Evolutionary conservation across 2,797 vertebrate species (phyloP).

Genomic region (Galago senegalensis): DNA sequence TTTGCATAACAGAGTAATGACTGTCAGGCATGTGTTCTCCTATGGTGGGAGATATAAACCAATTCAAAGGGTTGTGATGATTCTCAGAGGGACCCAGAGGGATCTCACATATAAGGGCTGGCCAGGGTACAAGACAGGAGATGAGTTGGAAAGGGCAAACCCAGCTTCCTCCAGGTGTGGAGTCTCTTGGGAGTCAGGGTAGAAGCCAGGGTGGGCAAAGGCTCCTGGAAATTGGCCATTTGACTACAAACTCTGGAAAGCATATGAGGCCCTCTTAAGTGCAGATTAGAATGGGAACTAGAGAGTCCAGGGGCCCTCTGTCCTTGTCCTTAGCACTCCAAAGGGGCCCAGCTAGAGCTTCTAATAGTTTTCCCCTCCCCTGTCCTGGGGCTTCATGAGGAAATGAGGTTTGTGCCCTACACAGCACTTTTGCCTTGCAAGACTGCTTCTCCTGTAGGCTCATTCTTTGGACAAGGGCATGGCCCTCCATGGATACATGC

Average conservation of each 20-base stretch:
- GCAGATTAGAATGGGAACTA: background rate
- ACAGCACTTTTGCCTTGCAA: background rate
- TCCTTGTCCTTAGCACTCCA: background rate
- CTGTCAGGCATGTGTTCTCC: background rate
- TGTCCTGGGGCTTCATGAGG: background rate
- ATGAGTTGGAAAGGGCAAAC: background rate
- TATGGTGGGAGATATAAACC: background rate
- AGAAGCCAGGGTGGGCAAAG: rapidly evolving
- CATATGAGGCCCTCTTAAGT: background rate
- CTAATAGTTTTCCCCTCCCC: background rate
- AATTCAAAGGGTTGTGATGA: background rate
- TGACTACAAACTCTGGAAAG: background rate
- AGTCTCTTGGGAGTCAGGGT: background rate
- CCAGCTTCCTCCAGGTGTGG: background rate
- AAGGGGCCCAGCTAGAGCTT: background rate
- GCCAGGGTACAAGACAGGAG: background rate
- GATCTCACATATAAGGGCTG: background rate
- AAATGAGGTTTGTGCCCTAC: background rate
- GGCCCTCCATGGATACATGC: background rate
- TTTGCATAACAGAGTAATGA: background rate
- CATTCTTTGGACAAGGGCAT: background rate
- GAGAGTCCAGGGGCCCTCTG: background rate
- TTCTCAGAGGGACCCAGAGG: background rate
- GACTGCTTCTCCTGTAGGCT: background rate
- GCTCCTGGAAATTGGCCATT: background rate